These are phyloP conservation scores for Lacerta viridis DNA, from an alignment of 2,797 vertebrate genomes.

Conservation along the genomic window DNA sequence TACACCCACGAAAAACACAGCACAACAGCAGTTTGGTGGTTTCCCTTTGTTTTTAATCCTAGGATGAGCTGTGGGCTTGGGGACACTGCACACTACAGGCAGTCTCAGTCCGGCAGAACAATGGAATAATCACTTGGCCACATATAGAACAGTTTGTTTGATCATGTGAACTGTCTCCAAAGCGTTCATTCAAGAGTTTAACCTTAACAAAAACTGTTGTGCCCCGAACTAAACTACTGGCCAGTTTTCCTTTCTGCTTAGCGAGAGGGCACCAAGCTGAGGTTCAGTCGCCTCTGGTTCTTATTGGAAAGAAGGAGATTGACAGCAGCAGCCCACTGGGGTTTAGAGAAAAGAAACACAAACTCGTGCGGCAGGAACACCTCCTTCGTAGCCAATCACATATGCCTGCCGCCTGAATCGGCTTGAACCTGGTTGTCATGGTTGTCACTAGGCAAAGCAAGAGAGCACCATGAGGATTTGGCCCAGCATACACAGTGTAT, in stretches of 20 bases:
- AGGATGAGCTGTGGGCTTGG: background rate
- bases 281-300: background rate
- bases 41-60: background rate
- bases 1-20: background rate
- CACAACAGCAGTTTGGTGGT: background rate
- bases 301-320: background rate
- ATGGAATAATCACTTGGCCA: background rate
- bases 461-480: constrained; percentile 28
- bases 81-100: background rate
- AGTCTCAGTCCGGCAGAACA: background rate
- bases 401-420: constrained; percentile 5
- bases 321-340: background rate
- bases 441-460: constrained; percentile 28
- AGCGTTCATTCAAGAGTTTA: background rate
- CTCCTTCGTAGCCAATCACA: background rate
- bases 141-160: background rate
- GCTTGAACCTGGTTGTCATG: constrained; percentile 38
- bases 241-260: background rate
- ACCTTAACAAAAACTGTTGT: background rate
- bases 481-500: constrained; percentile 15
- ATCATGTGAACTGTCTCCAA: background rate
- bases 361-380: background rate
- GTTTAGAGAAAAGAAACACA: constrained; percentile 1
- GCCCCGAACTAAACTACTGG: background rate
- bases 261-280: background rate